A percentile compares a stretch with the other conserved stretches of the same genome.
Evolutionary conservation across 1,140 invertebrate genomes (phyloP).

Genomic region (Samia ricini): DNA sequence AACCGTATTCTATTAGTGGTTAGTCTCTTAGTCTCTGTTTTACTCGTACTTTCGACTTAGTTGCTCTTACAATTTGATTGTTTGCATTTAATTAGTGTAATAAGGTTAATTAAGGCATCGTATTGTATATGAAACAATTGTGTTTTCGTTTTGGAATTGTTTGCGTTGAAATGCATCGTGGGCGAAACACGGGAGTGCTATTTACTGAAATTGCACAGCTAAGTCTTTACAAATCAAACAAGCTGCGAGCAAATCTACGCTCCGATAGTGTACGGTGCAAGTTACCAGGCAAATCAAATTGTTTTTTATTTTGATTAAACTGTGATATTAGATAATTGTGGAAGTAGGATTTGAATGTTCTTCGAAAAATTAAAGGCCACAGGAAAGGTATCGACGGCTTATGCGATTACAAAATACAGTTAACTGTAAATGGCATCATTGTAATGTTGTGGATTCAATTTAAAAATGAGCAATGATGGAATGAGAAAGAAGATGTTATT

Average conservation of each 20-base stretch:
- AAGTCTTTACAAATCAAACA: slow-evolving; percentile 16
- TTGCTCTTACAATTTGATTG: background rate
- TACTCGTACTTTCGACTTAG: too few species aligned
- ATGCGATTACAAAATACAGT: too few species aligned
- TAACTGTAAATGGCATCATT: too few species aligned
- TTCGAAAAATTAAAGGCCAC: too few species aligned
- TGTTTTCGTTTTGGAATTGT: background rate
- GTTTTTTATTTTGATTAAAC: background rate
- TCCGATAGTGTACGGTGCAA: background rate
- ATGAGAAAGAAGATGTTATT: too few species aligned
- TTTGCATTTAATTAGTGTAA: background rate
- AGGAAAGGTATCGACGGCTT: too few species aligned
- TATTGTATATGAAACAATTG: background rate
- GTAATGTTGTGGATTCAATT: too few species aligned
- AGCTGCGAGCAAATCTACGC: slow-evolving; percentile 8
- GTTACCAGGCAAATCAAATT: background rate
- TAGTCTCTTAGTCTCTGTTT: too few species aligned
- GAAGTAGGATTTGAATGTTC: too few species aligned
- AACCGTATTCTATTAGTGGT: too few species aligned
- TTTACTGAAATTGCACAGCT: slow-evolving; percentile 6
- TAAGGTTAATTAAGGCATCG: background rate
- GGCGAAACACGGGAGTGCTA: slow-evolving; percentile 6
- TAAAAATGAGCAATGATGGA: too few species aligned
- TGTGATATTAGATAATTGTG: too few species aligned
- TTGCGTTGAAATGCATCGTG: background rate